These are phyloP conservation scores for Diabrotica undecimpunctata DNA, from an alignment of 1,140 invertebrate species.

Conservation along the genomic window DNA sequence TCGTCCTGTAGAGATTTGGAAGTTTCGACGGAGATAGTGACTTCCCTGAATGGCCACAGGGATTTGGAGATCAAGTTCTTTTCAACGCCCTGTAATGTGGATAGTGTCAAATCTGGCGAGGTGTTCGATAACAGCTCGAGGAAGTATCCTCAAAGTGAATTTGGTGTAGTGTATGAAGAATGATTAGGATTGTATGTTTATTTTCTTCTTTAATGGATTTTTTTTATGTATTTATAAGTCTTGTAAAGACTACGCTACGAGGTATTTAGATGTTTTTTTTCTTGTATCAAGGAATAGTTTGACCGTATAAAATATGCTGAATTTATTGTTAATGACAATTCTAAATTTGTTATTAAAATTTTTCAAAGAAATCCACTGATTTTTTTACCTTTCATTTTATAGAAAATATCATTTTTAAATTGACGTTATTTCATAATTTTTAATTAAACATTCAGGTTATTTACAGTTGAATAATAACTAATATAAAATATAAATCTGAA, in stretches of 20 bases:
- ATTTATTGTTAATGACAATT: no score
- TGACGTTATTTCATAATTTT: no score
- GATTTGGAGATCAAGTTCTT: slow-evolving; percentile 72
- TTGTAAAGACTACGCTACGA: not conserved
- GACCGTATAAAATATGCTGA: no score
- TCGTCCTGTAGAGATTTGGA: slow-evolving; percentile 52
- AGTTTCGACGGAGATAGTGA: slow-evolving; percentile 75
- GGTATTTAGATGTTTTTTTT: not conserved
- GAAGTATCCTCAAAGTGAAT: slow-evolving; percentile 3
- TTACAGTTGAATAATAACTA: no score
- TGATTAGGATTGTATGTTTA: not conserved
- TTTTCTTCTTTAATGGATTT: not conserved
- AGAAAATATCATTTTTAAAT: no score
- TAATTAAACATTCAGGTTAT: no score
- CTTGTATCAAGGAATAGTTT: no score
- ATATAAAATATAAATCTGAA: no score
- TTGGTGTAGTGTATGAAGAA: slow-evolving; percentile 7
- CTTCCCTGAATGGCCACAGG: slow-evolving; percentile 70
- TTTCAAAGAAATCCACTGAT: no score
- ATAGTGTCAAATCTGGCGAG: not conserved
- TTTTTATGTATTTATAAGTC: not conserved
- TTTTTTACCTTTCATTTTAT: no score
- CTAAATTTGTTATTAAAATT: no score
- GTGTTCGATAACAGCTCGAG: not conserved
- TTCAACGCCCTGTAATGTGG: slow-evolving; percentile 7